Evolutionary conservation across 2,888 invertebrate genomes (phyloP).

Genomic region (Drosophila fulvimacula): DNA sequence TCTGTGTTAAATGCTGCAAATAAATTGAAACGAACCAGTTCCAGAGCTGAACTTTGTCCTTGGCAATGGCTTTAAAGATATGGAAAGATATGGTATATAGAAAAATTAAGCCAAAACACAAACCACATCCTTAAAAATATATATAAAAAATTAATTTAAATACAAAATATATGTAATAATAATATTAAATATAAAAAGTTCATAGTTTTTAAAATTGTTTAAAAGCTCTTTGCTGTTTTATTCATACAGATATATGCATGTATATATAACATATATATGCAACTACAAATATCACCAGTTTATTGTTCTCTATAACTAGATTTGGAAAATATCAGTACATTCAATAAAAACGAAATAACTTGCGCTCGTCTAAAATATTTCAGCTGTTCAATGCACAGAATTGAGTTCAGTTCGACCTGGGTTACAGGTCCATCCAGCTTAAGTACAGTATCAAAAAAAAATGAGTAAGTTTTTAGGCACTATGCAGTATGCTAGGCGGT

Average conservation of each 20-base stretch:
- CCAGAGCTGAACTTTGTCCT: too few relatives aligned
- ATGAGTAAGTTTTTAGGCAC: slow-evolving; percentile 58
- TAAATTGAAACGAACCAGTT: too few relatives aligned
- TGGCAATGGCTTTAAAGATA: too few relatives aligned
- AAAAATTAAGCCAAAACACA: too few relatives aligned
- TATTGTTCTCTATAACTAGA: slow-evolving; percentile 71
- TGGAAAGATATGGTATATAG: too few relatives aligned
- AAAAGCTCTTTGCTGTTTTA: slow-evolving; percentile 40
- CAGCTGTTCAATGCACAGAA: slow-evolving; percentile 32
- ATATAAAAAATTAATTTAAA: too few relatives aligned
- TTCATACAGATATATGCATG: slow-evolving; percentile 13
- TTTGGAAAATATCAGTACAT: slow-evolving; percentile 74
- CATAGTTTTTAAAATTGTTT: slow-evolving; percentile 30
- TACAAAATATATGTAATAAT: too few relatives aligned
- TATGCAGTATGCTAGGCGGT: slow-evolving; percentile 35
- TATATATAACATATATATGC: slow-evolving; percentile 40
- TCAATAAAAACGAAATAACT: slow-evolving; percentile 23
- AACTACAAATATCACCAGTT: slow-evolving; percentile 78
- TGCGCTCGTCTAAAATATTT: slow-evolving; percentile 24
- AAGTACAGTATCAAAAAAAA: slow-evolving; percentile 44
- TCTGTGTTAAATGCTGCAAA: too few relatives aligned
- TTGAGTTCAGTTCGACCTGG: slow-evolving; percentile 67
- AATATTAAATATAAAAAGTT: too few relatives aligned
- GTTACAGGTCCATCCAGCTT: slow-evolving; percentile 36
- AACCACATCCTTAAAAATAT: too few relatives aligned